Evolutionary conservation across 2,797 vertebrate species (phyloP), one percentile per base, ranked within the genome.

Genomic region (Sus cebifrons): DNA sequence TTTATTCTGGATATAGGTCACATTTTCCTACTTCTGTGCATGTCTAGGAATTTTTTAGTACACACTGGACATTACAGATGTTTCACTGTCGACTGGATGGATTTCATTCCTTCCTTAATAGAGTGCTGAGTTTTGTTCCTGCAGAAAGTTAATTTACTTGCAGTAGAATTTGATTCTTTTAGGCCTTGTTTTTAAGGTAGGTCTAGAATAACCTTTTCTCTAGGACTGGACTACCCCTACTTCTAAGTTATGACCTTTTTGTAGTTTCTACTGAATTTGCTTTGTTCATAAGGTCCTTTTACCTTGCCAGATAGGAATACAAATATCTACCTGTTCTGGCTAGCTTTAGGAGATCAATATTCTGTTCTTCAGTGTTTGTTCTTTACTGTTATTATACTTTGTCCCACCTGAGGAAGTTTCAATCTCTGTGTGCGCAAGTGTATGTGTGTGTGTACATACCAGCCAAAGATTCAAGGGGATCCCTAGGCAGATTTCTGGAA

Each of bases 21-120:
- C 17, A 83, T 67, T 89, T 94, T 91, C 20, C 29, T 74, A 67
- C 23, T 79, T 91, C 36, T 89, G 78, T 91, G 64, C 11, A 81
- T 90, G 52, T 40, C 58, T 95, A 65, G 17, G 64, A 60, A 40
- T 44, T 54, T 93, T 78, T 62, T 68, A 54, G 85, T 91, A 91
- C 54, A 93, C 3, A 62, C 17, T 86, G 44, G 15, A 23, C 10
- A 44, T 56, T 79, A 60, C 9, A 79, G 84, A 91, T 54, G 5
- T 18, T 83, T 84, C 27, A 44, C 68, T 52, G 27, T 70, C 82
- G 27, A 79, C 74, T 74, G n/a, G 62, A 29, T 54, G 32, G 5
- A 89, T 78, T 90, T 94, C 67, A 54, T 11, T 89, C 56, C 10
- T 67, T 68, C 52, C 15, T 62, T 82, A 86, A 78, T 18, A 49